Conservation (phyloP, 2,113 vertebrate genomes). For the Oncorhynchus clarkii region DNA sequence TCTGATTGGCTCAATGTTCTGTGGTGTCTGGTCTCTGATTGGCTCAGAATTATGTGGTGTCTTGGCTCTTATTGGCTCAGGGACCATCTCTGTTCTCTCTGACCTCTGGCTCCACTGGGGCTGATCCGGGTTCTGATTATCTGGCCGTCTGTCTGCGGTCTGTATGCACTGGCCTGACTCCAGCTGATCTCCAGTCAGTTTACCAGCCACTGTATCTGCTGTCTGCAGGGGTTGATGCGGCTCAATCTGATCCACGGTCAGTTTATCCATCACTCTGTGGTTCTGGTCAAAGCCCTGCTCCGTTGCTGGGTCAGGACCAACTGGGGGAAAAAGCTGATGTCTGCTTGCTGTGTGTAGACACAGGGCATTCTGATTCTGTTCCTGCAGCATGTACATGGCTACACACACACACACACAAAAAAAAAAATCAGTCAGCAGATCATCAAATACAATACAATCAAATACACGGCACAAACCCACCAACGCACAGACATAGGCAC, state of each 20-base stretch:
- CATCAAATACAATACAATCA: neutral
- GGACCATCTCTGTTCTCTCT: neutral
- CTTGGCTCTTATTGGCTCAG: neutral
- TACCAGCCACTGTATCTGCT: neutral
- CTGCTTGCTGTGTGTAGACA: neutral
- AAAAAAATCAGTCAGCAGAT: neutral
- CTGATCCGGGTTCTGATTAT: neutral
- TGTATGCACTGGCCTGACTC: neutral
- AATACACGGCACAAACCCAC: neutral
- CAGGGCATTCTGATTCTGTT: neutral
- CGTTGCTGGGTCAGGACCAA: too few relatives aligned
- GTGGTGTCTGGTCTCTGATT: neutral
- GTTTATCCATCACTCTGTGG: too few relatives aligned
- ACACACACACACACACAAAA: neutral
- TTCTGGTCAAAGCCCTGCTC: too few relatives aligned
- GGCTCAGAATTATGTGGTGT: neutral
- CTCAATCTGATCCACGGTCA: too few relatives aligned
- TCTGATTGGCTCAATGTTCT: neutral
- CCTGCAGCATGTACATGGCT: neutral
- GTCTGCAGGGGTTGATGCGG: neutral
- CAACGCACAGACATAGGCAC: neutral
- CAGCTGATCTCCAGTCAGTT: neutral
- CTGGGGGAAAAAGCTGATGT: neutral
- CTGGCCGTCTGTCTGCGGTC: neutral
- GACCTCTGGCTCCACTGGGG: neutral